phyloP scores from a whole-genome alignment of 2,113 vertebrate species.

The Antigone vipio region DNA sequence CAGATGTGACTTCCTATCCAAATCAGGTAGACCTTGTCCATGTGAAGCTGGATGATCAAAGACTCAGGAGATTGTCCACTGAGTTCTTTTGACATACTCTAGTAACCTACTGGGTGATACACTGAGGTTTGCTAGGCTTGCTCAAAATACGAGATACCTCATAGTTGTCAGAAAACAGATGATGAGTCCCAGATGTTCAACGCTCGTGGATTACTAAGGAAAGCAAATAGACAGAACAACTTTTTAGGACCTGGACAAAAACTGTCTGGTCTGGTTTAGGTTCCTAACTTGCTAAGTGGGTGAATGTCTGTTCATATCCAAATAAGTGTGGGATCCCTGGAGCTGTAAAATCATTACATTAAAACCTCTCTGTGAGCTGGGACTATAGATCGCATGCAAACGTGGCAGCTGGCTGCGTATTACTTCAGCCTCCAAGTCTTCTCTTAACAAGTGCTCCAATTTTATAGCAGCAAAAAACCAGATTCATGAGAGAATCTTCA shows the following conservation, averaged over 20 bases:
- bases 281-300: slow-evolving; percentile 1
- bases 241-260: slow-evolving; percentile 28
- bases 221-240: slow-evolving; percentile 45
- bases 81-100: neutral
- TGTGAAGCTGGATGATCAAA: neutral
- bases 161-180: neutral
- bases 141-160: neutral
- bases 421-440: neutral
- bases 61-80: neutral
- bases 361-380: neutral
- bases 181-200: slow-evolving; percentile 48
- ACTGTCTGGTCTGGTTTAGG: neutral
- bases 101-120: neutral
- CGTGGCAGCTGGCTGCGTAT: neutral
- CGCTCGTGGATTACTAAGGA: slow-evolving; percentile 17
- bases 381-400: neutral
- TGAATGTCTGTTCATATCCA: neutral
- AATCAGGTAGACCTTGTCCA: neutral
- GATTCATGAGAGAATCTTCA: neutral
- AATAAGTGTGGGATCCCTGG: neutral
- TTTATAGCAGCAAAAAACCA: neutral
- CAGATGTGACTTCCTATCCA: neutral
- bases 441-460: neutral
- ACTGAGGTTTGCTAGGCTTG: neutral
- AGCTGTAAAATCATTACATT: neutral